phyloP scores from a whole-genome alignment of 2,888 invertebrate genomes.

The Nymphalis urticae region DNA sequence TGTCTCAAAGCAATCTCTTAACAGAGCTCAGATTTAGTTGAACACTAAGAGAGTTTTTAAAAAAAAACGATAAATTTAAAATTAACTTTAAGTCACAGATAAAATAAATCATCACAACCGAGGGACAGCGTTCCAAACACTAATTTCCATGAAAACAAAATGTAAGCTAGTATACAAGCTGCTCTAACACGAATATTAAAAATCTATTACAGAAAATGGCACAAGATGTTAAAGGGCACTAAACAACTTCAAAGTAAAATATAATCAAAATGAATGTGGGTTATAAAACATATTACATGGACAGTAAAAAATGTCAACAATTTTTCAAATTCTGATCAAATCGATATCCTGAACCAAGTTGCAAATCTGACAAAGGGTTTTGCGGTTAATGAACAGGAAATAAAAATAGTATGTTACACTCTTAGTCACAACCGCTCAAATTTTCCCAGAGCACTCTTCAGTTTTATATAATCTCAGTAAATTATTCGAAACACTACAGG shows the following conservation, averaged over 20 bases:
- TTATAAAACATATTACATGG: not conserved
- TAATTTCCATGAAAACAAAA: constrained; percentile 24
- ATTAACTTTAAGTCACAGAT: constrained; percentile 27
- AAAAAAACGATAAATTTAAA: constrained; percentile 10
- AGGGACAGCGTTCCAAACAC: constrained; percentile 25
- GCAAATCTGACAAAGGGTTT: constrained; percentile 12
- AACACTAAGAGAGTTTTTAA: not conserved
- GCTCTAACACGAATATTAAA: constrained; percentile 23
- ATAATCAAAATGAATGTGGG: not conserved
- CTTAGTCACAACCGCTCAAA: constrained; percentile 35
- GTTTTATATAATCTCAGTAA: constrained; percentile 63
- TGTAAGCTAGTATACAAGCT: constrained; percentile 31
- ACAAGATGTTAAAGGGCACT: constrained; percentile 26
- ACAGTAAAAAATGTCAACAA: not conserved
- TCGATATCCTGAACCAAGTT: constrained; percentile 11
- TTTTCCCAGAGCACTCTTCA: constrained; percentile 33
- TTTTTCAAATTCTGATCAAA: not conserved
- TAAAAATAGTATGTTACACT: constrained; percentile 27
- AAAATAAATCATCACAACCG: constrained; percentile 32
- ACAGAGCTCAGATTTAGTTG: constrained; percentile 2
- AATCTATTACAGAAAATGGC: constrained; percentile 30
- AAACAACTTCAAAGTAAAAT: constrained; percentile 12
- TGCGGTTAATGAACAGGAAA: constrained; percentile 24
- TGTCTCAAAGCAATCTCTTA: constrained; percentile 15
- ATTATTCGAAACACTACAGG: constrained; percentile 52